phyloP scores from a whole-genome alignment of 2,113 vertebrate species.

The Percina caprodes region DNA sequence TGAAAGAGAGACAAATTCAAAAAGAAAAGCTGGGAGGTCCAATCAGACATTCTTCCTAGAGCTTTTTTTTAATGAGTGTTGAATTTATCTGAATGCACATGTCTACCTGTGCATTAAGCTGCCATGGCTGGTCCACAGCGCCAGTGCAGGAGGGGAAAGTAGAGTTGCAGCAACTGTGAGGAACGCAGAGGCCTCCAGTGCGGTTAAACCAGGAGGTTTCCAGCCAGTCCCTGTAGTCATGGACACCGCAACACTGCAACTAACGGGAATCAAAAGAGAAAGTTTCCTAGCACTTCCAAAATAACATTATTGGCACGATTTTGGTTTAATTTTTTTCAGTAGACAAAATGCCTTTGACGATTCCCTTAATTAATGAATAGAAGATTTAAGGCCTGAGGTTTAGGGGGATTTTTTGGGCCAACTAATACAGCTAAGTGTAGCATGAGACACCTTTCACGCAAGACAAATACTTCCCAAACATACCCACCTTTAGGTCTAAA shows the following conservation, averaged over 20 bases:
- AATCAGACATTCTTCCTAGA: not conserved
- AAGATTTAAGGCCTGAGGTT: too few species aligned
- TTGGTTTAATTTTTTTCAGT: not conserved
- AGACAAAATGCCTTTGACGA: too few species aligned
- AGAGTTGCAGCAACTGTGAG: slow-evolving; percentile 77
- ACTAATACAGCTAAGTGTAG: not conserved
- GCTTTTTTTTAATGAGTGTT: not conserved
- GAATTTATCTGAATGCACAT: not conserved
- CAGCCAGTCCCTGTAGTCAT: slow-evolving; percentile 75
- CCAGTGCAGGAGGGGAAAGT: slow-evolving; percentile 68
- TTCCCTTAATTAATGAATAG: too few species aligned
- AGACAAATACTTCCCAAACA: not conserved
- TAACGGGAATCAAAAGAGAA: slow-evolving; percentile 20
- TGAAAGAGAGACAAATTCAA: slow-evolving; percentile 30
- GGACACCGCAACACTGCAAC: slow-evolving; percentile 77
- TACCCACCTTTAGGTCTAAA: not conserved
- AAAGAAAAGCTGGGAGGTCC: not conserved
- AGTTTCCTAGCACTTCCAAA: not conserved
- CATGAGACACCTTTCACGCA: not conserved
- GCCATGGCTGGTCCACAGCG: slow-evolving; percentile 43
- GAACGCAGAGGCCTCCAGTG: slow-evolving; percentile 49
- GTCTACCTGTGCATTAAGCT: slow-evolving; percentile 69
- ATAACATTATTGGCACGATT: not conserved
- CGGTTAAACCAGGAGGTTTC: slow-evolving; percentile 72
- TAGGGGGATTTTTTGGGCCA: not conserved